A percentile compares a stretch with the other conserved stretches of the same genome.
These are phyloP conservation scores for Cotesia congregata DNA, from an alignment of 2,888 invertebrate species.

Conservation along the genomic window DNA sequence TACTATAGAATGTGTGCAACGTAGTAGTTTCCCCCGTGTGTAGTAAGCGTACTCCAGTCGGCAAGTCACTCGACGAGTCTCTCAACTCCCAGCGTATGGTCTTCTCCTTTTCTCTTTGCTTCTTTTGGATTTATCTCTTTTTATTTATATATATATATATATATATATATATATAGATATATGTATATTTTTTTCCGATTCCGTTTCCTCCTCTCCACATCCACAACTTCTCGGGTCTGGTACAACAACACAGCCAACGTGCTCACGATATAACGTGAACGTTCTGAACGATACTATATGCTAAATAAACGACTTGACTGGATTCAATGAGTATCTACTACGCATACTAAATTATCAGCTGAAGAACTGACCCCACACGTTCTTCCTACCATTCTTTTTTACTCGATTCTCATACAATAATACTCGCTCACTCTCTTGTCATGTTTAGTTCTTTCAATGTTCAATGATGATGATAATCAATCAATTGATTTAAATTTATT, in stretches of 20 bases:
- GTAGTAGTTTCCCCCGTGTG: slow-evolving; percentile 42
- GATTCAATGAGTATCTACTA: slow-evolving; percentile 50
- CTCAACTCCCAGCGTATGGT: slow-evolving; percentile 39
- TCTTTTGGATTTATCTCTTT: slow-evolving; percentile 13
- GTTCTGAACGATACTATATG: slow-evolving; percentile 19
- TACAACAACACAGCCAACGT: slow-evolving; percentile 13
- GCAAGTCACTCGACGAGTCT: slow-evolving; percentile 49
- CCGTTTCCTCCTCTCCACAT: slow-evolving; percentile 10
- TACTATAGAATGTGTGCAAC: slow-evolving; percentile 65
- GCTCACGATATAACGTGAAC: slow-evolving; percentile 15
- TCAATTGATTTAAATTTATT: neutral
- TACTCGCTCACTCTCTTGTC: neutral
- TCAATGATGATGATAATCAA: neutral
- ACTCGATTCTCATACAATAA: neutral
- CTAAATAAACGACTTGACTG: slow-evolving; percentile 37
- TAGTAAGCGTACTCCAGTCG: slow-evolving; percentile 57
- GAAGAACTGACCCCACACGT: slow-evolving; percentile 55
- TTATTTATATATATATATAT: neutral
- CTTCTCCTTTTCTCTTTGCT: slow-evolving; percentile 13
- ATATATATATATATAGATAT: neutral
- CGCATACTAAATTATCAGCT: slow-evolving; percentile 56
- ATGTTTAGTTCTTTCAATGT: neutral
- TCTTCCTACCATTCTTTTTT: slow-evolving; percentile 2
- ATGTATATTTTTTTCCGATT: slow-evolving; percentile 1
- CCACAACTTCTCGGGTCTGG: neutral